Evolutionary conservation across 2,113 vertebrate species (phyloP), one percentile per base, ranked within the genome.

Genomic region (Chionomys nivalis): DNA sequence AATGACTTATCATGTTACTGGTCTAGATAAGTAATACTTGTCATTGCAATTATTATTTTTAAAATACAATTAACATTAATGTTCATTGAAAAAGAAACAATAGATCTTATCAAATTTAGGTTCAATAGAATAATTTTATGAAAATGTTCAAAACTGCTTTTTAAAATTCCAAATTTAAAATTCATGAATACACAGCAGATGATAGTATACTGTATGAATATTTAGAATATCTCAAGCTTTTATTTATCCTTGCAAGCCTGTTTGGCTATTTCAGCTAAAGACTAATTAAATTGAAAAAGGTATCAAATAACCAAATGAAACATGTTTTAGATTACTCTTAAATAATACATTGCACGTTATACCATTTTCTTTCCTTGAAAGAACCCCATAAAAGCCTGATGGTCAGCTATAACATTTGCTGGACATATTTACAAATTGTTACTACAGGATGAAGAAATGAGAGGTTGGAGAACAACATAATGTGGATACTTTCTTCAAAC

Each of bases 381-480:
- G 49, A 95, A 81, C 33, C 39, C 73, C 52, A 82, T 66, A 90
- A 89, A 92, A 92, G 28, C 42, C 66, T 88, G 9, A 79, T 1
- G 73, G 36, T 79, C 33, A 88, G 61, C 24, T 81, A 89, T 2
- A 95, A 44, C 24, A 73, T 88, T 89, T 52, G 52, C 90, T 47
- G 89, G 81, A 96, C 87, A 86, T 89, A 93, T 82, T 91, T 89
- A 87, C 36, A 85, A 49, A 87, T 36, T 89, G 24, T 76, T 73
- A 89, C 76, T 86, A 87, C 78, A 94, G 82, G 49, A 92, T 21
- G 36, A 92, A 94, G 55, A 95, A 95, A 82, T 92, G 44, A 90
- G 79, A 94, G 3, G 42, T 70, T 83, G 39, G 63, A n/a, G 7
- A 94, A 86, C 39, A 83, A 17, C 23, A 85, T 76, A 89, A 94